phyloP scores from a whole-genome alignment of 1,140 invertebrate genomes.

The Conus betulinus region DNA sequence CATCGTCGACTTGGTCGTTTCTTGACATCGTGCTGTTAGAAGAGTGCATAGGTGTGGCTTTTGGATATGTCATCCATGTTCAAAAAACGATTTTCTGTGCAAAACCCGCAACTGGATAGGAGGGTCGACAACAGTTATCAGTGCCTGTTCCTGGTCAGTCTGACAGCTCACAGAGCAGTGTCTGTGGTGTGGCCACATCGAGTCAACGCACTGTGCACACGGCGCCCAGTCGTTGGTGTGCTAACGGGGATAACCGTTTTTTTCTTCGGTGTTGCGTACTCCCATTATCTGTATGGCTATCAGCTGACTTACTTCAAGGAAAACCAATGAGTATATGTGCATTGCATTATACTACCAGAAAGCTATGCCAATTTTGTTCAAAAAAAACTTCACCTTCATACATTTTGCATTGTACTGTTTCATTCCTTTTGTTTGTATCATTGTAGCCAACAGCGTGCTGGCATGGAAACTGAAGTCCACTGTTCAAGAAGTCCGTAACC shows the following conservation, averaged over 20 bases:
- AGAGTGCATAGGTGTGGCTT: neutral
- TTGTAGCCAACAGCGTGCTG: neutral
- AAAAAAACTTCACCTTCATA: neutral
- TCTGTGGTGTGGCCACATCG: conserved; percentile 30
- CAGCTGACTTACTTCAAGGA: neutral
- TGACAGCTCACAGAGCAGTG: conserved; percentile 40
- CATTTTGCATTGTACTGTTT: neutral
- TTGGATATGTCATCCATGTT: conserved; percentile 20
- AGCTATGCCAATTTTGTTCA: neutral
- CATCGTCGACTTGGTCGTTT: conserved; percentile 7
- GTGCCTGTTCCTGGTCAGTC: conserved; percentile 39
- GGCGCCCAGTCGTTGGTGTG: neutral
- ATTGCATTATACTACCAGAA: neutral
- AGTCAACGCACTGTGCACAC: neutral
- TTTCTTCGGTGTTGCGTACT: neutral
- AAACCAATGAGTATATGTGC: neutral
- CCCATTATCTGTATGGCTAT: neutral
- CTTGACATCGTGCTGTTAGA: neutral
- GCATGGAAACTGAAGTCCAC: neutral
- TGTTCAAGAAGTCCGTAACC: neutral
- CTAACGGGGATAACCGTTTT: neutral
- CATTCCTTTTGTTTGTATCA: neutral
- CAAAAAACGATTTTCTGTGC: conserved; percentile 2
- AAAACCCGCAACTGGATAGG: conserved; percentile 26
- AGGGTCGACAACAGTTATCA: conserved; percentile 17